phyloP scores from a whole-genome alignment of 2,888 invertebrate genomes.

The Leptarthrus brevirostris region DNA sequence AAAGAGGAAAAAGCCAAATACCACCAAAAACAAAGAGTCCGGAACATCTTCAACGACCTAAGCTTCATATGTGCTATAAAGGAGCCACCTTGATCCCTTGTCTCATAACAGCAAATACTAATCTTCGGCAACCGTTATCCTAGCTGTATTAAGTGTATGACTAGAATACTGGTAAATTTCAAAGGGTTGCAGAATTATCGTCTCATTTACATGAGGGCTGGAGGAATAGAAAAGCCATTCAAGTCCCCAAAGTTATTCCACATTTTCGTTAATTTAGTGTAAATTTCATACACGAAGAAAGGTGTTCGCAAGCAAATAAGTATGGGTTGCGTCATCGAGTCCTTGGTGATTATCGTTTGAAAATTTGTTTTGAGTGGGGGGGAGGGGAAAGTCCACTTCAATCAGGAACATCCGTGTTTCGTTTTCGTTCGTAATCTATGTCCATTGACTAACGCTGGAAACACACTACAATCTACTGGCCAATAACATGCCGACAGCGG shows the following conservation, averaged over 20 bases:
- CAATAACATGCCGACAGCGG: constrained; percentile 21
- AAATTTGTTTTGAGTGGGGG: background rate
- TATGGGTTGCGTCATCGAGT: background rate
- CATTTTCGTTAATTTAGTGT: constrained; percentile 33
- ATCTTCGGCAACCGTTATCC: constrained; percentile 38
- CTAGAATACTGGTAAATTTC: background rate
- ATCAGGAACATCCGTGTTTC: background rate
- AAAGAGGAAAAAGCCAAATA: constrained; percentile 19
- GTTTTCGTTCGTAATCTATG: constrained; percentile 9
- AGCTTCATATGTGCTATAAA: constrained; percentile 46
- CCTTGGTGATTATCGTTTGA: background rate
- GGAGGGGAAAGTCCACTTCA: too few relatives aligned
- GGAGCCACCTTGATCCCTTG: constrained; percentile 50
- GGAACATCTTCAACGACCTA: constrained; percentile 34
- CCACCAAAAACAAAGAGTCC: constrained; percentile 35
- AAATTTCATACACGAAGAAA: constrained; percentile 10
- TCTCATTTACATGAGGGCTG: constrained; percentile 28
- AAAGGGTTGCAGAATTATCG: constrained; percentile 43
- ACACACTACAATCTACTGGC: constrained; percentile 3
- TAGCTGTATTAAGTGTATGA: background rate
- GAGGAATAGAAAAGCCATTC: constrained; percentile 4
- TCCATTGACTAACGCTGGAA: background rate
- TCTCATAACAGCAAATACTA: constrained; percentile 49
- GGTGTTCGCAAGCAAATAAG: background rate
- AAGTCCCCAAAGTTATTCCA: constrained; percentile 1